These are phyloP conservation scores for Corythornis cristatus DNA, from an alignment of 2,113 vertebrate genomes.

Conservation along the genomic window DNA sequence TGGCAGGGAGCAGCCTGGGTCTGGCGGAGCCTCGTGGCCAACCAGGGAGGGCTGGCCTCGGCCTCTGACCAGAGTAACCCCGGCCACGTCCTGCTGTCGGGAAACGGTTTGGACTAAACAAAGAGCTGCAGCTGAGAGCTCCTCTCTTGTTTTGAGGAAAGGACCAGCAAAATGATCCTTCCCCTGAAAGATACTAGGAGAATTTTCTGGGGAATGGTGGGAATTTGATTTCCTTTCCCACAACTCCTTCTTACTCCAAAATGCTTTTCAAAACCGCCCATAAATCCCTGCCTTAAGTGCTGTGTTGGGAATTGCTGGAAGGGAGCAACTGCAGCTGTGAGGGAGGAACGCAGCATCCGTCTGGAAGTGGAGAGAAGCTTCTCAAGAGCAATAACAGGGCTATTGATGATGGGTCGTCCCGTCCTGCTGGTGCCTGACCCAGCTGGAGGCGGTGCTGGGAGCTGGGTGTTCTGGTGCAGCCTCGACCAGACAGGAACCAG, in stretches of 20 bases:
- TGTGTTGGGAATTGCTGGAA: slow-evolving; percentile 60
- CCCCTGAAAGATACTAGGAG: slow-evolving; percentile 4
- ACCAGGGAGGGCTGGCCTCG: neutral
- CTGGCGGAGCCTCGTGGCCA: neutral
- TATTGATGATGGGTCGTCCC: neutral
- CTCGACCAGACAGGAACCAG: neutral
- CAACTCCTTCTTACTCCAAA: slow-evolving; percentile 5
- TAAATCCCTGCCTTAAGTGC: slow-evolving; percentile 60
- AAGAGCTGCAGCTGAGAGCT: slow-evolving; percentile 40
- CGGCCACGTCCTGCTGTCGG: neutral
- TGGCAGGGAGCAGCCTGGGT: neutral
- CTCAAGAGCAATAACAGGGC: slow-evolving; percentile 26
- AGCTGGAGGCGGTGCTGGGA: neutral
- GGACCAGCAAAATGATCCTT: slow-evolving; percentile 2
- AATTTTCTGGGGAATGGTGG: slow-evolving; percentile 43
- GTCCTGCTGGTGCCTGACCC: neutral
- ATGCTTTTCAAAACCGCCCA: slow-evolving; percentile 54
- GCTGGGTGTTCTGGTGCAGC: neutral
- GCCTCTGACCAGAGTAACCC: slow-evolving; percentile 23
- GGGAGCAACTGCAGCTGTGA: slow-evolving; percentile 62
- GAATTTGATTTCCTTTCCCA: slow-evolving; percentile 59
- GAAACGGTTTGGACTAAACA: slow-evolving; percentile 5
- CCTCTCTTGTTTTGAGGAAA: slow-evolving; percentile 8
- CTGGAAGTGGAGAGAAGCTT: neutral
- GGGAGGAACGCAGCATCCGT: slow-evolving; percentile 18